Evolutionary conservation across 1,140 invertebrate genomes (phyloP).

Genomic region (Dryas iulia): DNA sequence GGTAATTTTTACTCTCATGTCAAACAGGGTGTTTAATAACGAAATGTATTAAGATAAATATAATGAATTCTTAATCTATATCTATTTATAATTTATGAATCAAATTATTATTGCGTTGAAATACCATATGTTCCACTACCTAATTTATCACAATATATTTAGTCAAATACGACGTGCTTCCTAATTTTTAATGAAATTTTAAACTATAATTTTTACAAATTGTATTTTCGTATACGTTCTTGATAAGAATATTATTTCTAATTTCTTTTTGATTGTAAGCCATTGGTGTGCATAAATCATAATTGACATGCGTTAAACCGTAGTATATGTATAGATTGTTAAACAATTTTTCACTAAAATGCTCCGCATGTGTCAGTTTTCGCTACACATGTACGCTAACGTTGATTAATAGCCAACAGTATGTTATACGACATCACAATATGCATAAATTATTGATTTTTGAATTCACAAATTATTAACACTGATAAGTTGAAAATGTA

Average conservation of each 20-base stretch:
- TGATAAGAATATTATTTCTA: too few species aligned
- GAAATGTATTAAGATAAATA: neutral
- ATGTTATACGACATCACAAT: neutral
- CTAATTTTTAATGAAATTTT: too few species aligned
- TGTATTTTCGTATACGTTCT: too few species aligned
- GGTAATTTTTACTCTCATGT: too few species aligned
- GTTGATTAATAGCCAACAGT: neutral
- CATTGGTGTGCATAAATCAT: neutral
- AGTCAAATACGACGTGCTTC: too few species aligned
- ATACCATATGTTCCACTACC: too few species aligned
- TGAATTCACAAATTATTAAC: neutral
- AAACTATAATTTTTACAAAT: too few species aligned
- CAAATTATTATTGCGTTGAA: too few species aligned
- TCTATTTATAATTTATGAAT: too few species aligned
- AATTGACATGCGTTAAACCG: neutral
- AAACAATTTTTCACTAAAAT: neutral
- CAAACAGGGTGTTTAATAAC: too few species aligned
- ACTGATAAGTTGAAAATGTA: neutral
- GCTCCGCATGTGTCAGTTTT: neutral
- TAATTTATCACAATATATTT: too few species aligned
- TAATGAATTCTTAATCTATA: neutral
- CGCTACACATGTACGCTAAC: neutral
- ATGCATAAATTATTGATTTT: neutral
- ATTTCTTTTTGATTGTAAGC: too few species aligned
- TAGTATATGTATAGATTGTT: neutral